These are phyloP conservation scores for Zenarchopterus dispar DNA, from an alignment of 2,797 vertebrate genomes.

Conservation along the genomic window DNA sequence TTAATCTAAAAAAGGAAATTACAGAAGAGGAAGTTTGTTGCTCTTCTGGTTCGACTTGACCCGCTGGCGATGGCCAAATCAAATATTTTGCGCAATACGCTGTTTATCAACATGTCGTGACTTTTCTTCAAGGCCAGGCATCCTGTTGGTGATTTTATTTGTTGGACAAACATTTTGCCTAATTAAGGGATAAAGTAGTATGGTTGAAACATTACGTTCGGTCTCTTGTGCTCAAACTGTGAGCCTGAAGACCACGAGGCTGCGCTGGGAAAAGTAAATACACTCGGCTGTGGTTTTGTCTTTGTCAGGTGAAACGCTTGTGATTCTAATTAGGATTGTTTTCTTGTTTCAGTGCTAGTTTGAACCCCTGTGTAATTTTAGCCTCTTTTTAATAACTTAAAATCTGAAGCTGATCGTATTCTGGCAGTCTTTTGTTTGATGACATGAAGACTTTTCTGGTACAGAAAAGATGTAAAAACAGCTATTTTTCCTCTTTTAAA, in stretches of 20 bases:
- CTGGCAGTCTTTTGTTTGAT: no score
- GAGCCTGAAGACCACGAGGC: background rate
- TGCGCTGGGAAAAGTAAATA: background rate
- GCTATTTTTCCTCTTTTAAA: background rate
- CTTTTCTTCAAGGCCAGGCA: background rate
- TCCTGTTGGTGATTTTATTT: slow-evolving; percentile 3
- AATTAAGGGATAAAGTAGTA: background rate
- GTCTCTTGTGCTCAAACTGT: background rate
- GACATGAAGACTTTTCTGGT: no score
- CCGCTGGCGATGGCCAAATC: background rate
- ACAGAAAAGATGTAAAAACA: background rate
- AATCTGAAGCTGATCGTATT: background rate
- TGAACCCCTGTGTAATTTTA: background rate
- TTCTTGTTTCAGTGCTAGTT: background rate
- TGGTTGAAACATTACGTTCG: background rate
- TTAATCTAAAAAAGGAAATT: background rate
- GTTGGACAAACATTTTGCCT: slow-evolving; percentile 2
- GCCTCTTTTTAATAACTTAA: background rate
- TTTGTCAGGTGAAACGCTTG: slow-evolving; percentile 39
- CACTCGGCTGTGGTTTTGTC: slow-evolving; percentile 10
- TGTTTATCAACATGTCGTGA: background rate
- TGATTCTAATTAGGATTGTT: slow-evolving; percentile 37
- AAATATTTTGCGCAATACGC: slow-evolving; percentile 5
- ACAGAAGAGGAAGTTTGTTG: background rate
- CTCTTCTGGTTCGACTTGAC: background rate